These are phyloP conservation scores for Bemisia tabaci DNA, from an alignment of 1,140 invertebrate species.

Conservation along the genomic window DNA sequence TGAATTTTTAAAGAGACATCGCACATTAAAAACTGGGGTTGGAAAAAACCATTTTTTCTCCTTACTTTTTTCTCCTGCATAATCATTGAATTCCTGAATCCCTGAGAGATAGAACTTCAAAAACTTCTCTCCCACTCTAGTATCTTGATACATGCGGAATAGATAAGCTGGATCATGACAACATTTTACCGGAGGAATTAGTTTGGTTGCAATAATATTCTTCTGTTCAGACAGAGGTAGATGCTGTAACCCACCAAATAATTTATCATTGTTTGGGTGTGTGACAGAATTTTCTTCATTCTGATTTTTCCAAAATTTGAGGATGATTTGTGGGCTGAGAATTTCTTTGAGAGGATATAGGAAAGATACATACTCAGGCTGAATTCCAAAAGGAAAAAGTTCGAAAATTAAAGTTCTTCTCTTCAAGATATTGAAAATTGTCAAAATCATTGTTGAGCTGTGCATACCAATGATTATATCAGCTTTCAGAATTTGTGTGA, in stretches of 20 bases:
- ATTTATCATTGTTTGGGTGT: constrained; percentile 29
- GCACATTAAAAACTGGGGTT: constrained; percentile 11
- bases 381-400: constrained; percentile 33
- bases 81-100: too few relatives aligned
- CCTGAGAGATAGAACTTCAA: neutral
- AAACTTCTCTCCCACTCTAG: constrained; percentile 28
- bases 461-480: constrained; percentile 30
- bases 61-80: neutral
- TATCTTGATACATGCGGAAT: constrained; percentile 40
- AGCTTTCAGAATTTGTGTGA: constrained; percentile 26
- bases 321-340: constrained; percentile 25
- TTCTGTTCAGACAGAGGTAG: constrained; percentile 27
- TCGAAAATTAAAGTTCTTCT: constrained; percentile 25
- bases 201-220: constrained; percentile 26
- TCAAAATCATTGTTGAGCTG: constrained; percentile 28
- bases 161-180: constrained; percentile 38
- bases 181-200: constrained; percentile 33
- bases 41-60: constrained; percentile 13
- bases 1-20: neutral
- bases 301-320: neutral
- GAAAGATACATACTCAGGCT: constrained; percentile 33
- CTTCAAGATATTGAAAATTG: constrained; percentile 24
- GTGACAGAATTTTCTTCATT: constrained; percentile 19
- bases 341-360: constrained; percentile 32
- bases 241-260: constrained; percentile 31